Evolutionary conservation across 2,797 vertebrate species (phyloP), one percentile per base, ranked within the genome.

Genomic region (Typhlichthys eigenmanni): DNA sequence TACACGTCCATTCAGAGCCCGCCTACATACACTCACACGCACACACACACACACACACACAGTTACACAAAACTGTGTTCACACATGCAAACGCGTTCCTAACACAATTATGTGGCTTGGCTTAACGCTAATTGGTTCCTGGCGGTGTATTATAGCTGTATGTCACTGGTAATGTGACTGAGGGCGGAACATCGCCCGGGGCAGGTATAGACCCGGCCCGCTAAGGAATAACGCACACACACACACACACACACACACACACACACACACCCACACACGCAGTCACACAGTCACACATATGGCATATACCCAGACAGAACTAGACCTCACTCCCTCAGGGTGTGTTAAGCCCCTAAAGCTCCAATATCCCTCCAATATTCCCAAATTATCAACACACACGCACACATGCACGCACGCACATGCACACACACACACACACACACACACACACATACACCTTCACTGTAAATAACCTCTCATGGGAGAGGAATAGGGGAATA

Each of bases 121-220:
- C 78, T 90, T 89, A 85, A 57, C 8, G 49, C 63, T 91, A 89
- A 92, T 91, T 85, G 85, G 83, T 89, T 91, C 85, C 84, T 85
- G 81, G 79, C 75, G 58, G 46, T 76, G 66, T 73, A 62, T 78
- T 70, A 55, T 62, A 80, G 78, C 79, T 78, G 60, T 77, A 60
- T 84, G 84, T 88, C 87, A 85, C 80, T 63, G 43, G 68, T 60
- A 14, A 78, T 85, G 84, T 58, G 83, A 80, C 78, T 79, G 67
- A 80, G 80, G 83, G 81, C 84, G 82, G 78, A 86, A 78, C 81
- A 69, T 80, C 8, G 76, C 90, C 87, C 75, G 63, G 43, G 85
- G 87, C 86, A 82, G 60, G 72, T 87, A 85, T 62, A 81, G 48
- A 82, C 68, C 11, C n/a, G 43, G 67, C 72, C 77, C 65, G 68